Evolutionary conservation across 2,113 vertebrate genomes (phyloP).

Genomic region (Pipra filicauda): DNA sequence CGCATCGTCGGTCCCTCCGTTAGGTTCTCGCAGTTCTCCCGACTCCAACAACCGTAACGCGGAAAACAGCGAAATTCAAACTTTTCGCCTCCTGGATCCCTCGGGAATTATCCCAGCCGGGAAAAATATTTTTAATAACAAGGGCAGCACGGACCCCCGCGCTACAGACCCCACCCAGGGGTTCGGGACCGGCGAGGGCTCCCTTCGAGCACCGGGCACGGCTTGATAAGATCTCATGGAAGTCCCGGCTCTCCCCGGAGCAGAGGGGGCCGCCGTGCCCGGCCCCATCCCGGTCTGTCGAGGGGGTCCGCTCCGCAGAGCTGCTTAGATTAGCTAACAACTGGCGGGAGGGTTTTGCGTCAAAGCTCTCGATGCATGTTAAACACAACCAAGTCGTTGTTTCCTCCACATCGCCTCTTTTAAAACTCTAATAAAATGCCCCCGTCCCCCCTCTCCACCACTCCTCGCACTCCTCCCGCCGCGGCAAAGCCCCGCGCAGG

Average conservation of each 20-base stretch:
- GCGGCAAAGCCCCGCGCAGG: not conserved
- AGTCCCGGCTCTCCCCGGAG: not conserved
- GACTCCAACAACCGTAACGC: no score
- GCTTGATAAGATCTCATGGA: fast-evolving
- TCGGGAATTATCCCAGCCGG: fast-evolving
- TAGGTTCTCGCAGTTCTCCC: not conserved
- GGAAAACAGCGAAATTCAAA: not conserved
- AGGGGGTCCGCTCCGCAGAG: not conserved
- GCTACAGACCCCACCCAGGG: not conserved
- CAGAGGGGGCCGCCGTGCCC: not conserved
- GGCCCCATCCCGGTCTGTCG: not conserved
- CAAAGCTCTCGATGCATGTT: not conserved
- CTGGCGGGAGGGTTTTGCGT: fast-evolving
- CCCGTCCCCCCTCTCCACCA: fast-evolving
- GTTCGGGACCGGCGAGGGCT: not conserved
- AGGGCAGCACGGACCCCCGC: not conserved
- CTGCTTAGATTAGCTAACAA: no score
- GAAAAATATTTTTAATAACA: fast-evolving
- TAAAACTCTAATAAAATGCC: fast-evolving
- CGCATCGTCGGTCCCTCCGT: not conserved
- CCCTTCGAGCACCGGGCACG: not conserved
- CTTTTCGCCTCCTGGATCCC: not conserved
- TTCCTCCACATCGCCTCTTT: not conserved
- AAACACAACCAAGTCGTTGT: not conserved
- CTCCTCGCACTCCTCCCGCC: no score